Evolutionary conservation across 2,113 vertebrate species (phyloP), one percentile per base, ranked within the genome.

Genomic region (Paramisgurnus dabryanus): DNA sequence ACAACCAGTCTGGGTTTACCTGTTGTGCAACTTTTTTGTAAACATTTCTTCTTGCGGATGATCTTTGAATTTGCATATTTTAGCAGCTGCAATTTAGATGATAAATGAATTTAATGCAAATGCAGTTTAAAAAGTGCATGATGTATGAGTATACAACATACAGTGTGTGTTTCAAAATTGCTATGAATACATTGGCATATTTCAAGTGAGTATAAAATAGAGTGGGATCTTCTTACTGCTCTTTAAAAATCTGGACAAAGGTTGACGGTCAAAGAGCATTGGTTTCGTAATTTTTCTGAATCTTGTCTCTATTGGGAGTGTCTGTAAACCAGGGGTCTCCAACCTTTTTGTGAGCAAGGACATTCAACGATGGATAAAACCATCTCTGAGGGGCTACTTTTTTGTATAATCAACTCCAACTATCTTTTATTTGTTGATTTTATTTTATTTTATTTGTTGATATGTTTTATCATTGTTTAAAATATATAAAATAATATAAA

Each of bases 231-330:
- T 34, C 27, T 34, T 27, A 12, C 47, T 40, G 34, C 50, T 71
- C 34, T 58, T 73, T 58, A 58, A 22, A 58, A 74, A 1, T 11
- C 40, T 45, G 55, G 27, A 53, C 60, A 39, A 66, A 50, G 74
- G 61, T 53, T 40, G 49, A 53, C 12, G 47, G 22, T 66, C 74
- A 66, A 76, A 64, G 61, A 18, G 13, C 74, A 66, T 34, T 53
- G 53, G 45, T 76, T 15, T 76, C 50, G n/a, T 39, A 43, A 74
- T 45, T 45, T 43, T 27, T 64, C 8, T 40, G 60, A 65, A 66
- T 53, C 49, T 65, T 65, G 61, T 45, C 13, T 8, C 13, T 47
- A 27, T 45, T 9, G 22, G 57, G 57, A 61, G 41, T 63, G 41
- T 61, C 41, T 63, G 1, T n/a, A 45, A 15, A 41, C 45, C 47